Percentiles rank a stretch among this genome's conserved stretches.
phyloP scores from a whole-genome alignment of 2,113 vertebrate species.

The Sphaerodactylus townsendi region DNA sequence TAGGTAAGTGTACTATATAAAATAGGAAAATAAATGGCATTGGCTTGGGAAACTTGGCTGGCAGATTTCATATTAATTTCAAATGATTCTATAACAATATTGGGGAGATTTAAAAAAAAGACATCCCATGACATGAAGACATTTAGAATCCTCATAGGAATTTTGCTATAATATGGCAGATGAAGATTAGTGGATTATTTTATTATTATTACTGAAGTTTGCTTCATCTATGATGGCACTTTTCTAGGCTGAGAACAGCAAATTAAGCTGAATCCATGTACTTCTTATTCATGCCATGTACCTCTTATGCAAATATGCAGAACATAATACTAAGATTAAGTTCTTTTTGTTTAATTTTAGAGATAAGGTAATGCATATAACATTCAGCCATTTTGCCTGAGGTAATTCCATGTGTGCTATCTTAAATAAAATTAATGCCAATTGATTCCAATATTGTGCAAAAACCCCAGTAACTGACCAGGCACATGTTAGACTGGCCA shows the following conservation, averaged over 20 bases:
- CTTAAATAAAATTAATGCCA: background rate
- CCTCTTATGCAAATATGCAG: background rate
- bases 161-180: background rate
- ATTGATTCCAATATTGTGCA: background rate
- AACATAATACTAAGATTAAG: constrained; percentile 10
- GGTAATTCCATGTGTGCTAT: background rate
- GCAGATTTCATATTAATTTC: background rate
- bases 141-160: background rate
- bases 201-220: background rate
- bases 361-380: constrained; percentile 24
- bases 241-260: background rate
- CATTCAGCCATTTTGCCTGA: background rate
- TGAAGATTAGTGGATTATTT: background rate
- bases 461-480: background rate
- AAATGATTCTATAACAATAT: background rate
- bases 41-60: background rate
- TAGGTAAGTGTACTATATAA: background rate
- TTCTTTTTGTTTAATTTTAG: constrained; percentile 3
- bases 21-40: background rate
- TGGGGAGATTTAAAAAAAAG: background rate
- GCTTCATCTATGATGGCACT: background rate
- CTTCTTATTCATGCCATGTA: background rate
- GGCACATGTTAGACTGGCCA: background rate
- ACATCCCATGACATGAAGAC: background rate
- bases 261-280: background rate